Base-by-base conservation (phyloP, 1,140 invertebrate genomes). In the Drosophila saltans region DNA sequence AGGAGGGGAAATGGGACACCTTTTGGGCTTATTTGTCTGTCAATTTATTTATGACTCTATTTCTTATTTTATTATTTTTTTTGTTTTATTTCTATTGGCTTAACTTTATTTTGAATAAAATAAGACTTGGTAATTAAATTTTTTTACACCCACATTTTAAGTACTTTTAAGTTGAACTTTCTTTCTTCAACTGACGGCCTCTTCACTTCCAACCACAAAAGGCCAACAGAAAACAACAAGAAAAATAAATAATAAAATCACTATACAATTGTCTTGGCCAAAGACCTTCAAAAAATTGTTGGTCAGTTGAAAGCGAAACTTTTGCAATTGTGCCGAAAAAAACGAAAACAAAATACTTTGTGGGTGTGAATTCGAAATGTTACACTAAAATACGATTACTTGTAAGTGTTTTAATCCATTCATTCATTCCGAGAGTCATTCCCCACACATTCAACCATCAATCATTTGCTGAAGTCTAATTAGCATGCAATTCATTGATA, bases 401-500 rank as follows among this genome's bases (percentile, higher is more conserved):
- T 79, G 82, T 66, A 78, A 75, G 78, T 55, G 72, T 58, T 65
- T 69, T 66, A 56, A 81, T 74, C 75, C 73, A 56, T 52, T 39
- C 52, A 59, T 55, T 48, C 48, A 71, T 71, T 68, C 69, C 3
- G 33, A 36, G 33, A 36, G 33, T 36, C 33, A 36, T 36, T 36
- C 33, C 33, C 33, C 6, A 36, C 33, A 72, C 33, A 72, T 68
- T 69, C 43, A 7, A 72, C 81, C 69, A 68, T 69, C 81, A 74
- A 66, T 72, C 80, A 78, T 56, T 74, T 24, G 55, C n/a, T 65
- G 69, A 78, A 86, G 62, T 24, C 75, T 86, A 85, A 85, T 85
- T 85, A 85, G 81, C 82, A 85, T 85, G 81, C 81, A 78, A 86
- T 85, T 75, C 81, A 86, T 57, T 63, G 60, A 41, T 79, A 82